Percentiles rank a stretch among this genome's conserved stretches.
phyloP scores from a whole-genome alignment of 1,140 invertebrate genomes.

The Megalonaias nervosa region DNA sequence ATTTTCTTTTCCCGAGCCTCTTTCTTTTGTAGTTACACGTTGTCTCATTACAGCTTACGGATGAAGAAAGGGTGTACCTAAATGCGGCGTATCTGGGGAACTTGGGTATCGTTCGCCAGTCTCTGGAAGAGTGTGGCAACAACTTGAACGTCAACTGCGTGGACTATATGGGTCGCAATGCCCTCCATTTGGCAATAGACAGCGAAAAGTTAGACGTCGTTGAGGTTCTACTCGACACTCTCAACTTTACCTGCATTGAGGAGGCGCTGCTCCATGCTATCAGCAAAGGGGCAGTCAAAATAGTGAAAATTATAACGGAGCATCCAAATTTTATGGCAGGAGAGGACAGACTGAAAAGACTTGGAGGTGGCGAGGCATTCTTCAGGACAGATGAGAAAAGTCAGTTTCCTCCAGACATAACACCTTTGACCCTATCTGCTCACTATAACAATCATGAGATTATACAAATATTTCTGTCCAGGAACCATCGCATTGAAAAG shows the following conservation, averaged over 20 bases:
- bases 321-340: conserved; percentile 70
- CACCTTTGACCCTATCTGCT: conserved; percentile 69
- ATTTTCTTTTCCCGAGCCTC: too few relatives aligned
- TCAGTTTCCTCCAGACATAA: conserved; percentile 69
- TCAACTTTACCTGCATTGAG: conserved; percentile 67
- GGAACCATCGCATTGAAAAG: conserved; percentile 70
- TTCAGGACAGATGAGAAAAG: conserved; percentile 66
- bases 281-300: conserved; percentile 68
- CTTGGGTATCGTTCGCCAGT: conserved; percentile 63
- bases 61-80: conserved; percentile 71
- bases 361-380: conserved; percentile 65
- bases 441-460: conserved; percentile 72
- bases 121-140: conserved; percentile 59
- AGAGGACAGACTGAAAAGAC: conserved; percentile 63
- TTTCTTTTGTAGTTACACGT: too few relatives aligned
- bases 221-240: conserved; percentile 64
- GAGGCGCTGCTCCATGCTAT: conserved; percentile 70
- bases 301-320: conserved; percentile 69
- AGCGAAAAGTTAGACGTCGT: conserved; percentile 68
- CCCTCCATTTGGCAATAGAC: conserved; percentile 69
- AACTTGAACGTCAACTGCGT: conserved; percentile 66
- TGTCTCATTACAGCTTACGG: conserved; percentile 63
- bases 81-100: conserved; percentile 70
- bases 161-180: conserved; percentile 68
- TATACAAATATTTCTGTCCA: conserved; percentile 69